Conservation (phyloP, 2,113 vertebrate species). For the Chauna torquata region DNA sequence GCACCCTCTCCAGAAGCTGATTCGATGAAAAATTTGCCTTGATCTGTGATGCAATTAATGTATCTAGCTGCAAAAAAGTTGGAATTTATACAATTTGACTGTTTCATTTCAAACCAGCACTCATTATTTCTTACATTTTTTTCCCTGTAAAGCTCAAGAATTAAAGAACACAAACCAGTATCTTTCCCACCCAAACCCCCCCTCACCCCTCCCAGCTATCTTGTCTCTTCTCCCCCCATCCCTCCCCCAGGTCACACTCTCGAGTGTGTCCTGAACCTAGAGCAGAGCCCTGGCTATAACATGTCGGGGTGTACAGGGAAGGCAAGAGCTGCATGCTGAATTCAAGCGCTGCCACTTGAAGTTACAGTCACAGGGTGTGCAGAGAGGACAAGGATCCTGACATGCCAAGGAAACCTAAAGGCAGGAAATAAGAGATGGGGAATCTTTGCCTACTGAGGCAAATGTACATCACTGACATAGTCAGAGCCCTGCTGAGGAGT, state of each 20-base stretch:
- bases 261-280: neutral
- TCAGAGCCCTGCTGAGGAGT: neutral
- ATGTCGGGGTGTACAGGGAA: neutral
- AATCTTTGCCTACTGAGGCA: neutral
- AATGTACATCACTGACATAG: neutral
- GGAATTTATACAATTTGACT: neutral
- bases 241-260: no score
- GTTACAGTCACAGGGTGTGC: neutral
- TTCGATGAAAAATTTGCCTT: conserved; percentile 10
- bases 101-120: neutral
- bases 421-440: neutral
- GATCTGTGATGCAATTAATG: conserved; percentile 3
- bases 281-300: neutral
- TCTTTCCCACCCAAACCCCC: no score
- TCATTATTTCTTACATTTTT: neutral
- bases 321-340: neutral
- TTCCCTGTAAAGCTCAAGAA: neutral
- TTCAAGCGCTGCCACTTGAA: neutral
- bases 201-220: neutral
- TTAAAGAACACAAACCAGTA: neutral
- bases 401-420: neutral
- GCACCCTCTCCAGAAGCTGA: conserved; percentile 22
- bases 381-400: neutral
- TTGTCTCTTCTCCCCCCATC: accelerated
- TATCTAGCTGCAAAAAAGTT: neutral